These are phyloP conservation scores for Chesias legatella DNA, from an alignment of 2,888 invertebrate genomes.

Conservation along the genomic window DNA sequence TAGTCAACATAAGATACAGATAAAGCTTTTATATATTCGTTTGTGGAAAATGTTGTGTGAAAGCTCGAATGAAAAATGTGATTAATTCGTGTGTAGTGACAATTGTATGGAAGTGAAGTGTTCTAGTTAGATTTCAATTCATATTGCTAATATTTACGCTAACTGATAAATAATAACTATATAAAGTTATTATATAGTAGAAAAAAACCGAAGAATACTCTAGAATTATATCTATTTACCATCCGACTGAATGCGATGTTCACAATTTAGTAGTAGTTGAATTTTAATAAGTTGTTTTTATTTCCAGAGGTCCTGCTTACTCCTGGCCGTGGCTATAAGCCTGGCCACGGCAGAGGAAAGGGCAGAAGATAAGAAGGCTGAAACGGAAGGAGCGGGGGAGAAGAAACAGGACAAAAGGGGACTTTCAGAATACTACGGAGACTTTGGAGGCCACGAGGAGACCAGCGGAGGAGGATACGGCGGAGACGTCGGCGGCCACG, in stretches of 20 bases:
- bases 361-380: conserved; percentile 69
- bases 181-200: too few species aligned
- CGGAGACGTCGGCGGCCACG: conserved; percentile 40
- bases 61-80: conserved; percentile 4
- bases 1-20: conserved; percentile 39
- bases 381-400: conserved; percentile 63
- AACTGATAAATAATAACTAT: too few species aligned
- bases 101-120: too few species aligned
- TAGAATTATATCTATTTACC: too few species aligned
- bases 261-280: too few species aligned
- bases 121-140: too few species aligned
- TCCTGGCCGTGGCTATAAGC: conserved; percentile 77
- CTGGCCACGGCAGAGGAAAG: conserved; percentile 80
- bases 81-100: too few species aligned
- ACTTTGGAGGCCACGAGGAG: conserved; percentile 49
- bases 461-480: conserved; percentile 38
- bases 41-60: conserved; percentile 28
- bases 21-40: conserved; percentile 26
- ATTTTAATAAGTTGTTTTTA: conserved; percentile 24
- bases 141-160: too few species aligned
- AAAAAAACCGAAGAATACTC: too few species aligned
- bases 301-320: conserved; percentile 70
- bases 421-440: conserved; percentile 72
- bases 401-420: conserved; percentile 81
- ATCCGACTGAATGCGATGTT: too few species aligned